These are phyloP conservation scores for Hemistola chrysoprasaria DNA, from an alignment of 2,888 invertebrate species.

Conservation along the genomic window DNA sequence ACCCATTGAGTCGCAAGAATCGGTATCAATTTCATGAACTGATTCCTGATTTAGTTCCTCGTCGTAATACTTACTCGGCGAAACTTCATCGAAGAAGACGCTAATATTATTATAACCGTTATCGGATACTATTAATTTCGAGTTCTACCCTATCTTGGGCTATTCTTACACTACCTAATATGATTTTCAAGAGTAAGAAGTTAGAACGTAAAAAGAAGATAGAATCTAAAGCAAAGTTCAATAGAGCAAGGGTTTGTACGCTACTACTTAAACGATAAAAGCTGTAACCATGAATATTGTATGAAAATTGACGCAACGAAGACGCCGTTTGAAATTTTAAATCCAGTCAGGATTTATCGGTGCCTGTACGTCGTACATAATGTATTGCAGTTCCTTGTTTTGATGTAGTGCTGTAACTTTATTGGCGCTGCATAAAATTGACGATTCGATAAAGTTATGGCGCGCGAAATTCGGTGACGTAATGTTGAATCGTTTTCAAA, in stretches of 20 bases:
- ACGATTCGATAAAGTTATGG: slow-evolving; percentile 31
- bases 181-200: too few species aligned
- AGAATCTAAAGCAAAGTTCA: slow-evolving; percentile 1
- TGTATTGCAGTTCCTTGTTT: slow-evolving; percentile 42
- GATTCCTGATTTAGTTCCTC: too few species aligned
- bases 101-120: too few species aligned
- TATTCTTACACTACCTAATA: too few species aligned
- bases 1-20: slow-evolving; percentile 1
- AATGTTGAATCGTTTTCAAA: slow-evolving; percentile 12
- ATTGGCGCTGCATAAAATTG: slow-evolving; percentile 36
- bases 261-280: slow-evolving; percentile 26
- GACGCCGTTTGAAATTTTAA: slow-evolving; percentile 49
- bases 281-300: slow-evolving; percentile 46
- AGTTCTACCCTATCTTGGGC: too few species aligned
- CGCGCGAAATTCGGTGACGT: slow-evolving; percentile 17
- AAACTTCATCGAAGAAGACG: too few species aligned
- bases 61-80: too few species aligned
- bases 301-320: slow-evolving; percentile 49
- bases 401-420: slow-evolving; percentile 34
- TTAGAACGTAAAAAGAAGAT: too few species aligned
- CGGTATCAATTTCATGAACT: slow-evolving; percentile 3
- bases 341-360: slow-evolving; percentile 42
- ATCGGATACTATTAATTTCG: too few species aligned
- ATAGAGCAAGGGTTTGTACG: neutral
- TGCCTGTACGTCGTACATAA: slow-evolving; percentile 28